Conservation (phyloP, 2,888 invertebrate genomes). For the Cantharis rufa region DNA sequence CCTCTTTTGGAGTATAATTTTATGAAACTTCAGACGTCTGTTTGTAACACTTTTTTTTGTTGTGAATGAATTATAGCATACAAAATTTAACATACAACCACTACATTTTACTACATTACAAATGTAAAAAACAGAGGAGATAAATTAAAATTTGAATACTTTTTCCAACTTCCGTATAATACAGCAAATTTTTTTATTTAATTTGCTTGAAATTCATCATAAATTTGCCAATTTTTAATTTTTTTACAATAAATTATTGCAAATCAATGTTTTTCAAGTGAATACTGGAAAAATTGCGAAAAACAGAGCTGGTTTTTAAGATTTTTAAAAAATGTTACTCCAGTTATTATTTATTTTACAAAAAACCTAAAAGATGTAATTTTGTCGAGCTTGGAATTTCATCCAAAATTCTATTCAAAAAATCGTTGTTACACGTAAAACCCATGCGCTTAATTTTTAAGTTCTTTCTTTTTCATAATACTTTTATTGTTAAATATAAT, state of each 20-base stretch:
- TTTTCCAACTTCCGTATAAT: not conserved
- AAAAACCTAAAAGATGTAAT: not conserved
- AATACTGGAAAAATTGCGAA: not conserved
- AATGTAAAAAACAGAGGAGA: not conserved
- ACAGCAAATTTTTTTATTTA: not conserved
- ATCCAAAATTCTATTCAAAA: not conserved
- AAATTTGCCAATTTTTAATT: not conserved
- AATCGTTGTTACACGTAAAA: not conserved
- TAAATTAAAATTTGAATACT: not conserved
- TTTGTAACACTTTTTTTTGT: constrained; percentile 1
- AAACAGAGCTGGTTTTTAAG: not conserved
- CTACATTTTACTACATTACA: not conserved
- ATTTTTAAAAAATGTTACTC: not conserved
- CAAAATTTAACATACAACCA: not conserved
- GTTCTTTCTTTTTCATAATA: not conserved
- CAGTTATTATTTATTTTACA: not conserved
- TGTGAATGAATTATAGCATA: not conserved
- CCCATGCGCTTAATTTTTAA: not conserved
- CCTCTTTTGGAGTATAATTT: not conserved
- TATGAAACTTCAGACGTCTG: not conserved
- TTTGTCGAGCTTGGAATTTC: not conserved
- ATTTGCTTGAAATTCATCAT: not conserved
- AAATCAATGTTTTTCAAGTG: not conserved
- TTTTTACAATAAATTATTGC: not conserved
- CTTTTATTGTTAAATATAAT: too few species aligned